Base-by-base conservation (phyloP, 1,140 invertebrate species). In the Drosophila lini region DNA sequence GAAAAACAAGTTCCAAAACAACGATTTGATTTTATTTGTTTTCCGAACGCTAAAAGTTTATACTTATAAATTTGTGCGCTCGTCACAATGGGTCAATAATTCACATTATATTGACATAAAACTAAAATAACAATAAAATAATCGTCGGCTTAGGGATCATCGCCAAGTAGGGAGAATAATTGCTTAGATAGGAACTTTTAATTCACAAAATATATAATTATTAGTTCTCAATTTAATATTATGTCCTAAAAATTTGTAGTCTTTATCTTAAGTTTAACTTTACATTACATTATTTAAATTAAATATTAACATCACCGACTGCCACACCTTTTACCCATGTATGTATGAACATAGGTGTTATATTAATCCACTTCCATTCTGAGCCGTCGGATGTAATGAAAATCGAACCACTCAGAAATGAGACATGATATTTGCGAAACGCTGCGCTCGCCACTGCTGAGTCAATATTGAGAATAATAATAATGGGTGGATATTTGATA, bases 401-500 rank as follows among this genome's bases (percentile, higher is more conserved):
- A 40, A 50, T 65, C 19, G 16, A 31, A 25, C 15, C 8, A 22
- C 15, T 28, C 15, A 9, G 28, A 45, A 44, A 19, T 34, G 4
- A 6, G 3, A 22, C 9, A 25, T 32, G 19, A 28, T 45, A 40
- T 5, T 15, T 56, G 19, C 36, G 36, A 25, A 50, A 11, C 5
- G n/a, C 9, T 48, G 16, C 22, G 7, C 31, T 16, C 16, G 16
- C 11, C 19, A 15, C 15, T 61, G 55, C 73, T 76, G 57, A 50
- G 36, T 62, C 70, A 74, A 65, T 16, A 65, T 22, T 9, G 32
- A 28, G 11, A 36, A 10, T 22, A 53, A 38, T 36, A 55, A 76
- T 68, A 52, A 76, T 77, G 74, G 74, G 74, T 76, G 74, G 73
- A 77, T 76, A 75, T 64, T 52, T 56, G 69, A 74, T 62, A 57